phyloP scores from a whole-genome alignment of 2,113 vertebrate species.

The Callorhinus ursinus region DNA sequence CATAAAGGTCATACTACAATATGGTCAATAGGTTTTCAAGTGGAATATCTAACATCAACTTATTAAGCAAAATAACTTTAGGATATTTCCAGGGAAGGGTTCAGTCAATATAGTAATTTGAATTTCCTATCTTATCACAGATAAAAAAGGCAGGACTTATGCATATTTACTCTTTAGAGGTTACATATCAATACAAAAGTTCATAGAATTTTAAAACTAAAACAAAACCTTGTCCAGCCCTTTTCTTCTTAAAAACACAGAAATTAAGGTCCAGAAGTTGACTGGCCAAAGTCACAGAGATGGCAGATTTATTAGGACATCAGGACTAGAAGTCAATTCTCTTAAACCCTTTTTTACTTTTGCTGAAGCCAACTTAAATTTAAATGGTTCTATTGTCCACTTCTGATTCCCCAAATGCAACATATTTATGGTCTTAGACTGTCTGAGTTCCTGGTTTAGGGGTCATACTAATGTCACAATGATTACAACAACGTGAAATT shows the following conservation, averaged over 20 bases:
- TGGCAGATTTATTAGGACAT: neutral
- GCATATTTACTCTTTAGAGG: slow-evolving; percentile 12
- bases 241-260: neutral
- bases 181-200: neutral
- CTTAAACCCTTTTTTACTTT: neutral
- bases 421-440: neutral
- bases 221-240: neutral
- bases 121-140: slow-evolving; percentile 38
- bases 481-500: neutral
- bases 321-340: neutral
- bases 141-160: neutral
- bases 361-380: slow-evolving; percentile 42
- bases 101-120: neutral
- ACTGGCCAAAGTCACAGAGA: neutral
- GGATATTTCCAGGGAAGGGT: slow-evolving; percentile 13
- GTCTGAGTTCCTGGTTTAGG: neutral
- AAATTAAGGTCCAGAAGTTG: neutral
- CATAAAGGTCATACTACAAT: neutral
- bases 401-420: neutral
- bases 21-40: neutral
- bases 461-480: neutral
- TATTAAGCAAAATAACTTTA: slow-evolving; percentile 51
- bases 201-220: slow-evolving; percentile 16
- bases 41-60: neutral
- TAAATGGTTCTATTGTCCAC: neutral